Conservation (phyloP, 2,113 vertebrate genomes). For the Edolisoma coerulescens region DNA sequence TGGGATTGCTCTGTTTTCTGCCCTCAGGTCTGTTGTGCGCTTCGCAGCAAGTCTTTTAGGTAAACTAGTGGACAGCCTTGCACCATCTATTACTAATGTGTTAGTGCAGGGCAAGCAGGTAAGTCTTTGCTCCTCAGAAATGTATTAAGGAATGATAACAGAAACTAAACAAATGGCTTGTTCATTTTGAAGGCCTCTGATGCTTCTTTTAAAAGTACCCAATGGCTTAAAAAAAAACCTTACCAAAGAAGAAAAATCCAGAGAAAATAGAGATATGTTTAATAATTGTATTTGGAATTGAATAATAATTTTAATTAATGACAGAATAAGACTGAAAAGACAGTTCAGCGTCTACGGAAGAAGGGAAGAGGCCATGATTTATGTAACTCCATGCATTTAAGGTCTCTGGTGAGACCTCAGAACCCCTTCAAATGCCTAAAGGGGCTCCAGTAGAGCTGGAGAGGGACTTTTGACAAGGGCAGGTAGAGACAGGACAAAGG, state of each 20-base stretch:
- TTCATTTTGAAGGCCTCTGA: neutral
- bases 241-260: neutral
- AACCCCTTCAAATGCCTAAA: neutral
- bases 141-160: neutral
- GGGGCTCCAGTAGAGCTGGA: neutral
- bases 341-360: neutral
- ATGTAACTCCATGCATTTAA: neutral
- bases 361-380: neutral
- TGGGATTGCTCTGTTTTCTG: conserved; percentile 84
- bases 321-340: neutral
- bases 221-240: neutral
- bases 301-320: neutral
- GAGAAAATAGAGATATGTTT: neutral
- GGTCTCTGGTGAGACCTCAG: neutral
- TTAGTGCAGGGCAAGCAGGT: conserved; percentile 99
- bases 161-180: conserved; percentile 2
- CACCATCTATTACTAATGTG: conserved; percentile 99
- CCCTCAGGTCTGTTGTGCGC: conserved; percentile 96
- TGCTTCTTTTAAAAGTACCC: neutral
- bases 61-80: conserved; percentile 99
- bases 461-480: neutral
- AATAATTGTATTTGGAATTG: neutral
- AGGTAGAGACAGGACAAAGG: neutral
- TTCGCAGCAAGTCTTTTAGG: conserved; percentile 96
- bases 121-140: conserved; percentile 75